Evolutionary conservation across 1,140 invertebrate genomes (phyloP), one percentile per base, ranked within the genome.

Genomic region (Andricus grossulariae): DNA sequence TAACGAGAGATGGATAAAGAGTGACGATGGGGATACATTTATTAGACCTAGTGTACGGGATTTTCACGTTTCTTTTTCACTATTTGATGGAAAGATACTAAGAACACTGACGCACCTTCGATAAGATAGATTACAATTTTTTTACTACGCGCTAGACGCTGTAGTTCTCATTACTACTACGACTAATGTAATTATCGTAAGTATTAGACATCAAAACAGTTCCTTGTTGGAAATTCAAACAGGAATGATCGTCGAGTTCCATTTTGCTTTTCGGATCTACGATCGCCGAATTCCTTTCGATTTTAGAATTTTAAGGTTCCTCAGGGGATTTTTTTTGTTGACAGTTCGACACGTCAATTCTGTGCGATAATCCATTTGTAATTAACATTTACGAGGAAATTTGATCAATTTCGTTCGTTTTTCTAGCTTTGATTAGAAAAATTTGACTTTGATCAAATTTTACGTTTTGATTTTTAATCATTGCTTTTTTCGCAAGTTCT

Each of bases 131-230:
- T 66, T 16, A 39, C 32, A 32, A 66, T 39, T 39, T 66, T 66
- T 18, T 16, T 66, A 25, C 39, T 12, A 13, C 32, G 32, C 32
- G 19, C 21, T 66, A 66, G 60, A 66, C 25, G 15, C 39, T 66
- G 25, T 39, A n/a, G 8, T 16, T 54, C 16, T 54, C 52, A 19
- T n/a, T 54, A 54, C 16, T 45, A 66, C 39, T 66, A 66, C 60
- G 60, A 66, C 60, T 66, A 66, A 66, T 66, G 32, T 66, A 66
- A 66, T 66, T 66, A 66, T 66, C 60, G 60, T 66, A 45, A 66
- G 60, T 66, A 66, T 66, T 66, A 66, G 25, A 66, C 60, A 45
- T 45, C 25, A 32, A 66, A n/a, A 39, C 39, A 39, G 5, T n/a
- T 66, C 13, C 21, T 60, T 2, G 16, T 66, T 66, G 32, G 7